Evolutionary conservation across 2,113 vertebrate genomes (phyloP), one percentile per base, ranked within the genome.

Genomic region (Ophthalmolycus amberensis): DNA sequence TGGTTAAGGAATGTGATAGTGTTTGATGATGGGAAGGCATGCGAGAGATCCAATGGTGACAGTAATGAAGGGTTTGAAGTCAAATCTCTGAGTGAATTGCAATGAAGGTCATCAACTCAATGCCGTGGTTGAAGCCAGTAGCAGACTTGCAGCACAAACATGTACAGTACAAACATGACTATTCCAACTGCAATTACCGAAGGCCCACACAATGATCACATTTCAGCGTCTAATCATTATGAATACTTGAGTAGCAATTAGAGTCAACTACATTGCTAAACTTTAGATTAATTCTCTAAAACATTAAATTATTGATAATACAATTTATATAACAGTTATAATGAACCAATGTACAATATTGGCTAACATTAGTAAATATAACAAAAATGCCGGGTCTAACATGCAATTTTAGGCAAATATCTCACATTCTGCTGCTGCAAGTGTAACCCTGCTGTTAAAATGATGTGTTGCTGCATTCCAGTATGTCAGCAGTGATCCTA

Each of bases 171-270:
- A 76, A 71, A 76, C 58, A 63, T 34, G 15, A 37, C 50, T 60
- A 76, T 58, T 60, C 12, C 5, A n/a, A 54, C 37, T 65, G 25
- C 2, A 44, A 60, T 59, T 18, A 67, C 34, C 67, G 44, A 22
- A 44, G 22, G 7, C 16, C 38, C 29, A 58, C 46, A 12, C 15
- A 56, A 20, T 54, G 12, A 56, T 50, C 14, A 18, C 5, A 52
- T 40, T 52, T 52, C 1, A 27, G 29, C 16, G 12, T 63, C 66
- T 59, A 50, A 40, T 77, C 42, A 60, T 42, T 42, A 11, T 44
- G 6, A 77, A 72, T 72, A 42, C n/a, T 77, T 48, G 46, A 77
- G 42, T 67, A 22, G 42, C 27, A 60, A 5, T 40, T 29, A 22
- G 18, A 42, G 34, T 20, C n/a, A 37, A 48, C 40, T 12, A 18